A percentile compares a stretch with the other conserved stretches of the same genome.
These are phyloP conservation scores for Xiphorhynchus elegans DNA, from an alignment of 2,113 vertebrate genomes.

Conservation along the genomic window DNA sequence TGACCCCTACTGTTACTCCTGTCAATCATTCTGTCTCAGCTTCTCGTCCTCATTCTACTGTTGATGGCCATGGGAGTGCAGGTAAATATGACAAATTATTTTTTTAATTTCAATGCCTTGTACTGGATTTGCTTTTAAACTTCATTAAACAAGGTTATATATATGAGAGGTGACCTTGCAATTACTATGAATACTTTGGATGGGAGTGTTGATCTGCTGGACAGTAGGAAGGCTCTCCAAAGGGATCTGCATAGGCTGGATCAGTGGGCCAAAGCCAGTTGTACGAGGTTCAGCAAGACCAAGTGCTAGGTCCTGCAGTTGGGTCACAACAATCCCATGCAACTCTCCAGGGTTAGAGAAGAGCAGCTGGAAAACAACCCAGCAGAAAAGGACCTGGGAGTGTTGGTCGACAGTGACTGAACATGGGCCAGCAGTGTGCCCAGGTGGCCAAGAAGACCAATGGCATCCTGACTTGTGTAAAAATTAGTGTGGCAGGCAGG, in stretches of 20 bases:
- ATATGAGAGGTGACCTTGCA: neutral
- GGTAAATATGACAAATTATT: conserved; percentile 54
- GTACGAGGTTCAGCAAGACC: neutral
- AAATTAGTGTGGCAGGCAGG: neutral
- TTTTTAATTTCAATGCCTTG: neutral
- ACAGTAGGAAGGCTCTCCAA: neutral
- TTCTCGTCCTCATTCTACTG: conserved; percentile 1
- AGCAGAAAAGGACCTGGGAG: neutral
- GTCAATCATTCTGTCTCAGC: conserved; percentile 4
- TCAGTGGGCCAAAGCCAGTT: fast-evolving
- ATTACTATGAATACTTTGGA: neutral
- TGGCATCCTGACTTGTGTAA: neutral
- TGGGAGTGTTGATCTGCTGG: neutral
- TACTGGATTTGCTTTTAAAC: neutral
- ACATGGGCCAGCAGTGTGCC: neutral
- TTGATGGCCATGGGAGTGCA: conserved; percentile 2
- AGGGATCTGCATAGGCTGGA: neutral
- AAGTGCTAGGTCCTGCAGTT: neutral
- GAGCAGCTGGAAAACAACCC: neutral
- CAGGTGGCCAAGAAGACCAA: neutral
- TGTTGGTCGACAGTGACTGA: neutral
- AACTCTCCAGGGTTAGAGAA: neutral
- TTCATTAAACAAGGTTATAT: neutral
- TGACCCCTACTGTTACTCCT: conserved; percentile 17
- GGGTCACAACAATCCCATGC: neutral